A percentile compares a stretch with the other conserved stretches of the same genome.
These are phyloP conservation scores for Apodemia hepburni DNA, from an alignment of 2,888 invertebrate genomes.

Conservation along the genomic window DNA sequence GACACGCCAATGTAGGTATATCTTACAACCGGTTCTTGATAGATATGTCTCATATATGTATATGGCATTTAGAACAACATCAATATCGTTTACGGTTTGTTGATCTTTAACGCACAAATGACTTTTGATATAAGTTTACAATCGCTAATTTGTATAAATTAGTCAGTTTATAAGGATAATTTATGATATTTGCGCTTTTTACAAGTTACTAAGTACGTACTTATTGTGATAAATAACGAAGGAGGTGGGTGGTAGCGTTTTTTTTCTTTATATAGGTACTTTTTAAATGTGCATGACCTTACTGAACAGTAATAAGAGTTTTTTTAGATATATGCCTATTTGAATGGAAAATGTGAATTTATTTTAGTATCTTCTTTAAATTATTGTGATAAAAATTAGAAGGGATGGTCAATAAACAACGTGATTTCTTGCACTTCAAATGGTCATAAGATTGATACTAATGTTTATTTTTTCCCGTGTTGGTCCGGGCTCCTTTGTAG, in stretches of 20 bases:
- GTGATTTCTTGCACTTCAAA: no score
- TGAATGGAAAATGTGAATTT: no score
- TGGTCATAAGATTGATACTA: no score
- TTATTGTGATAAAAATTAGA: no score
- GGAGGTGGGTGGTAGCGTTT: conserved; percentile 1
- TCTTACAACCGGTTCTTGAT: conserved; percentile 30
- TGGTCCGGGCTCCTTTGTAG: no score
- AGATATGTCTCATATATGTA: conserved; percentile 16
- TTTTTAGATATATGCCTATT: no score
- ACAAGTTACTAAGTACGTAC: not conserved
- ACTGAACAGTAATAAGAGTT: not conserved
- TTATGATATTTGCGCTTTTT: conserved; percentile 5
- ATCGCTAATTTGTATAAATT: conserved; percentile 12
- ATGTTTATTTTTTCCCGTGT: no score
- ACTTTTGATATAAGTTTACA: conserved; percentile 6
- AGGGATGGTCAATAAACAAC: no score
- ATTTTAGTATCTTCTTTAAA: no score
- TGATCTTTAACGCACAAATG: not conserved
- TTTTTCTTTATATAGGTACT: not conserved
- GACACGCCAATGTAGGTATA: conserved; percentile 14
- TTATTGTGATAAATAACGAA: not conserved
- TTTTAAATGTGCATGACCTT: not conserved
- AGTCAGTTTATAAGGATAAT: not conserved
- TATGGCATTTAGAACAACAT: not conserved
- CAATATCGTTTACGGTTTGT: conserved; percentile 2